Base-by-base conservation (phyloP, 53 echinoderm and acorn worm genomes). In the Actinopyga echinites region DNA sequence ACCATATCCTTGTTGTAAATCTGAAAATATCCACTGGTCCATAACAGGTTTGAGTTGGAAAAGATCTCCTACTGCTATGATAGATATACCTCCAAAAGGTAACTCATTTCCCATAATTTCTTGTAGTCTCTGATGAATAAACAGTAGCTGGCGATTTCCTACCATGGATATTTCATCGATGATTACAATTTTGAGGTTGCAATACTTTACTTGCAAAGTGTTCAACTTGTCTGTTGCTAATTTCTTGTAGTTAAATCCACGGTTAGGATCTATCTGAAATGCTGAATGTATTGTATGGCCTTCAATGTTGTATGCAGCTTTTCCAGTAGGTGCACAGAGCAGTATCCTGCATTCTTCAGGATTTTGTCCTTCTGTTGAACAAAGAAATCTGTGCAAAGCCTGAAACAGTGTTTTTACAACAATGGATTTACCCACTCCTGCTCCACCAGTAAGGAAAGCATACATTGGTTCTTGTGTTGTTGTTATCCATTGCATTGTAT, bases 81-180 rank as follows among this genome's bases (percentile, higher is more conserved):
- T 45, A 30, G 63, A 64, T 19, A 82, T 64, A 23, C 82, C 82
- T 64, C 82, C 82, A 65, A 82, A 82, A 64, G 82, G 65, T 22
- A 64, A 17, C 26, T 38, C 13, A 45, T 63, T 63, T 2, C 32
- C 20, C 65, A 30, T 79, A 2, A 79, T 57, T 30, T 79, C 79
- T 33, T 79, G 58, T 15, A 79, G 79, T 44, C 82, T 63, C 21
- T 17, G 69, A 37, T 87, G 17, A 26, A 87, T 57, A 30, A 54
- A 82, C 30, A 60, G 15, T 12, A 87, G 57, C 32, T 82, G 82
- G 56, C 32, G 45, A 28, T 60, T 69, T 19, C 87, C 87, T 15
- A 87, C 87, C 87, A 87, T 79, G 30, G 79, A 79, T 3, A 86
- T 79, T 80, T 86, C 86, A 79, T 86, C 86, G 4, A 86, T 80